These are phyloP conservation scores for Tyrophagus putrescentiae DNA, from an alignment of 1,140 invertebrate genomes.

Conservation along the genomic window DNA sequence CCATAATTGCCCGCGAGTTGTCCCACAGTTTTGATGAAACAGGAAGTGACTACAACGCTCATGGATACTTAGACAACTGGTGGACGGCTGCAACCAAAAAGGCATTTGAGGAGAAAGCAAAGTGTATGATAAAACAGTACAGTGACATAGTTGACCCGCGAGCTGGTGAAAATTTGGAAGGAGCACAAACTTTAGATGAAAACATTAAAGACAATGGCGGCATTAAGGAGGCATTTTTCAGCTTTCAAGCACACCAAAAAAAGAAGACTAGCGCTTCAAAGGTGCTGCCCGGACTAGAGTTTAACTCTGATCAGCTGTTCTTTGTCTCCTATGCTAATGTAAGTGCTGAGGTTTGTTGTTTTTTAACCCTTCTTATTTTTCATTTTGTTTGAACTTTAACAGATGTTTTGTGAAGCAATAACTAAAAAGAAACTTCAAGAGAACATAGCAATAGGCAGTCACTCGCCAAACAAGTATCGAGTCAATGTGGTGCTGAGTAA, in stretches of 20 bases:
- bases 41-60: background rate
- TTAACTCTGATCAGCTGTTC: conserved; percentile 2
- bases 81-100: background rate
- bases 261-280: background rate
- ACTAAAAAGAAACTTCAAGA: background rate
- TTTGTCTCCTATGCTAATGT: conserved; percentile 16
- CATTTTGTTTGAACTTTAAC: background rate
- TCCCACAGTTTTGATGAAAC: too few relatives aligned
- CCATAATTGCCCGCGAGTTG: background rate
- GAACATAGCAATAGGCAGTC: conserved; percentile 22
- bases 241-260: background rate
- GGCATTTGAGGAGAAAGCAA: background rate
- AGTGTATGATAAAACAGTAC: background rate
- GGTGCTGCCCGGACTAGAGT: background rate
- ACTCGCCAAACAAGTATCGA: conserved; percentile 19
- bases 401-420: background rate
- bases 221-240: background rate
- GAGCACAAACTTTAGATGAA: background rate
- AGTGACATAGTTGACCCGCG: background rate
- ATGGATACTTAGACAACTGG: background rate
- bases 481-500: conserved; percentile 36
- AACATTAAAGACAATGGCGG: conserved; percentile 1
- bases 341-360: background rate
- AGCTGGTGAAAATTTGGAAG: background rate
- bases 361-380: background rate